Evolutionary conservation across 1,140 invertebrate species (phyloP).

Genomic region (Olivierus martensii): DNA sequence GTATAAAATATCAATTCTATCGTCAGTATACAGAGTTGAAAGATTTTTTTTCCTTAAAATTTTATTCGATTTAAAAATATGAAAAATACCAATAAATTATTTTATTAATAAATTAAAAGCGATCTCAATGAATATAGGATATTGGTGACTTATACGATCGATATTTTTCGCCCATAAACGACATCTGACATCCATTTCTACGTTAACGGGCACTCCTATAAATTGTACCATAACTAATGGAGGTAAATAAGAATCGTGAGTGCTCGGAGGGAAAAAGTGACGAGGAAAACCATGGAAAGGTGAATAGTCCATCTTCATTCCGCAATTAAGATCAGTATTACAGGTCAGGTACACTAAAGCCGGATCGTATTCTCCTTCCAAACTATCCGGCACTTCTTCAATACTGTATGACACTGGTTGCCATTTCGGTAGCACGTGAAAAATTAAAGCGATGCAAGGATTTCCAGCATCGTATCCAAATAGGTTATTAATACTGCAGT

Average conservation of each 20-base stretch:
- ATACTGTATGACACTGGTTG: slow-evolving; percentile 1
- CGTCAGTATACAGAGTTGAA: too few species aligned
- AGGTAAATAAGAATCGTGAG: not conserved
- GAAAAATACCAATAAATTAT: too few species aligned
- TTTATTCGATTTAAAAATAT: too few species aligned
- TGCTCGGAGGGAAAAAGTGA: not conserved
- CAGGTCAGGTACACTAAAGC: slow-evolving; percentile 3
- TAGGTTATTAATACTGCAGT: slow-evolving; percentile 7
- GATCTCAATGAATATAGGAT: too few species aligned
- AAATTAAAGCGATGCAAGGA: slow-evolving; percentile 9
- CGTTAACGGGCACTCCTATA: not conserved
- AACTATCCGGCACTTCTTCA: not conserved
- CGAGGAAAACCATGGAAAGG: slow-evolving; percentile 9
- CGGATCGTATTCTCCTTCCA: not conserved
- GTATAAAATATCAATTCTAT: too few species aligned
- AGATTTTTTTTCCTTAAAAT: too few species aligned
- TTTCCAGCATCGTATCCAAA: slow-evolving; percentile 12
- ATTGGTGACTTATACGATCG: too few species aligned
- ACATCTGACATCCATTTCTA: slow-evolving; percentile 5
- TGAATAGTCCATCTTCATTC: slow-evolving; percentile 4
- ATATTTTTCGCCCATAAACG: slow-evolving; percentile 8
- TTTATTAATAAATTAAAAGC: too few species aligned
- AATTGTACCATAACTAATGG: slow-evolving; percentile 13
- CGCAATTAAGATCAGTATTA: not conserved
- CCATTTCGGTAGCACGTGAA: slow-evolving; percentile 8